Percentiles rank a stretch among this genome's conserved stretches.
Evolutionary conservation across 2,113 vertebrate genomes (phyloP).

Genomic region (Lonchura striata): DNA sequence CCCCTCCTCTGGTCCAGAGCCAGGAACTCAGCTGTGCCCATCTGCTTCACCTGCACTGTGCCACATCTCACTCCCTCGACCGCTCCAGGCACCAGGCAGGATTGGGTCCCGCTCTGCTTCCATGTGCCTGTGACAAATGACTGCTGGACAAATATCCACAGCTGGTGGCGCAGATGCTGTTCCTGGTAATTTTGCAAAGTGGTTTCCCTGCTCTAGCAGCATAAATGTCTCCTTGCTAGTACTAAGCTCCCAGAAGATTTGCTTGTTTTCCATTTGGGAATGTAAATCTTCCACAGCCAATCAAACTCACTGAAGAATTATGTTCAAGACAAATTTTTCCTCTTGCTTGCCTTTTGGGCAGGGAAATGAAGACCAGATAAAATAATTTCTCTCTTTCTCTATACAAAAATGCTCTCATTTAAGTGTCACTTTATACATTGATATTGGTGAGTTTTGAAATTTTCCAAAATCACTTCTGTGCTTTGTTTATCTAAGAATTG

Average conservation of each 20-base stretch:
- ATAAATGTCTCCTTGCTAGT: not conserved
- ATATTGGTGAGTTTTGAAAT: not conserved
- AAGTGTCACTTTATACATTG: not conserved
- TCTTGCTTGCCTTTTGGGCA: not conserved
- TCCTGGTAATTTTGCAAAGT: not conserved
- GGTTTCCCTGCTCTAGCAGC: not conserved
- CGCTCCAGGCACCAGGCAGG: not conserved
- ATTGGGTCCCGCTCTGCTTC: rapidly evolving
- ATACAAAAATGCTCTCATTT: not conserved
- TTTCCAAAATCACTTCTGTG: not conserved
- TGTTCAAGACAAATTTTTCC: not conserved
- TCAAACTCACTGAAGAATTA: not conserved
- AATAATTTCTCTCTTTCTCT: not conserved
- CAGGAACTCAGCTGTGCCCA: rapidly evolving
- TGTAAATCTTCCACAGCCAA: not conserved
- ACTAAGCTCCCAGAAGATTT: not conserved
- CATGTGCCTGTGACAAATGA: not conserved
- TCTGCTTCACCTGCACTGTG: rapidly evolving
- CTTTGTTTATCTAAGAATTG: not conserved
- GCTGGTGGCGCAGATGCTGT: not conserved
- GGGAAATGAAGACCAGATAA: not conserved
- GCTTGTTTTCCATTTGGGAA: not conserved
- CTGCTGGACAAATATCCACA: not conserved
- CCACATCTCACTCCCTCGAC: not conserved
- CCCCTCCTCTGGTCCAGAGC: not conserved